phyloP scores from a whole-genome alignment of 2,113 vertebrate genomes.

The Centropus unirufus region DNA sequence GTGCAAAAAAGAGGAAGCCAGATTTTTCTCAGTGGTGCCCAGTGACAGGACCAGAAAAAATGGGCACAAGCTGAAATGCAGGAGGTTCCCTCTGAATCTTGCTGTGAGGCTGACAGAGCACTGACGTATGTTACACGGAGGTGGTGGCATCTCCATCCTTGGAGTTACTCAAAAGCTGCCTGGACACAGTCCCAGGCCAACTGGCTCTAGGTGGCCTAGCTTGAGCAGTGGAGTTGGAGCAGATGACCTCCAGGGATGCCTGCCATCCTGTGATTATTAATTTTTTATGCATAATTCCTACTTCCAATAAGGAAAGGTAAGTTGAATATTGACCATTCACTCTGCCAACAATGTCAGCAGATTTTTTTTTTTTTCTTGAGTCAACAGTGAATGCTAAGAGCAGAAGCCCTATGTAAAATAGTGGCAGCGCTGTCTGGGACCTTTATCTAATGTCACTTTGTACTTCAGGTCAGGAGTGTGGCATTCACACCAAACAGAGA shows the following conservation, averaged over 20 bases:
- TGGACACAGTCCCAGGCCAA: neutral
- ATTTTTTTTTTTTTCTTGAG: neutral
- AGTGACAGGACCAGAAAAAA: neutral
- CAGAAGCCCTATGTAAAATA: neutral
- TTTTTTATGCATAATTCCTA: neutral
- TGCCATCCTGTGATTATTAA: neutral
- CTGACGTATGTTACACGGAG: neutral
- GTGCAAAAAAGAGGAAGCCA: neutral
- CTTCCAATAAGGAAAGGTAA: neutral
- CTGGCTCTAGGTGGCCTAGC: neutral
- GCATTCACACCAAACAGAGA: conserved; percentile 81
- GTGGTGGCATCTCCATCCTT: neutral
- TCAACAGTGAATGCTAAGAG: neutral
- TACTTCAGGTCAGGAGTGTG: conserved; percentile 85
- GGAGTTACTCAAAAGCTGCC: neutral
- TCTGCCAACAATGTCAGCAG: neutral
- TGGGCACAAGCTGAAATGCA: neutral
- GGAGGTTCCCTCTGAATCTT: neutral
- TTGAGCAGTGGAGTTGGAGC: neutral
- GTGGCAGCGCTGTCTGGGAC: neutral
- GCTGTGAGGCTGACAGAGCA: neutral
- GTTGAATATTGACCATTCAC: neutral
- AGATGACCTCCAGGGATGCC: neutral
- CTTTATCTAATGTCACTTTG: neutral
- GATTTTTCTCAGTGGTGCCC: neutral